Conservation (phyloP, 2,797 vertebrate genomes). For the Esox lucius region DNA sequence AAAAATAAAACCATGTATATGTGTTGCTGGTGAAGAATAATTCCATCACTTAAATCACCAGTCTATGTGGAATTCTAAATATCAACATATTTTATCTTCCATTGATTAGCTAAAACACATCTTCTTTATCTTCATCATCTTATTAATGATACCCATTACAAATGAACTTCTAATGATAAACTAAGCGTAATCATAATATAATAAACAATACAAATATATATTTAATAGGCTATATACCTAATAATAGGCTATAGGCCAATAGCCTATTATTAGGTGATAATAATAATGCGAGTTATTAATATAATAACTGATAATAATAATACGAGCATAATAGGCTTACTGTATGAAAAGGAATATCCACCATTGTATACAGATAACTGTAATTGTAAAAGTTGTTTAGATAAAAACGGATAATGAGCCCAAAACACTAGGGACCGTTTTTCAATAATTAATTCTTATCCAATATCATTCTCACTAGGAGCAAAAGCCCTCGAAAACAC, state of each 20-base stretch:
- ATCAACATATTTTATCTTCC: background rate
- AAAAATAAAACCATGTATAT: background rate
- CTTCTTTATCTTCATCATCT: background rate
- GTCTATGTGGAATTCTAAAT: background rate
- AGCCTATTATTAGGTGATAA: background rate
- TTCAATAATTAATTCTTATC: slow-evolving; percentile 71
- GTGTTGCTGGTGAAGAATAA: background rate
- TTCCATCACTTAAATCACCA: background rate
- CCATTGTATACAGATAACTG: slow-evolving; percentile 4
- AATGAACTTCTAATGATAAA: background rate
- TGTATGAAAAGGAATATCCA: background rate
- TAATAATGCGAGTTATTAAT: too few species aligned
- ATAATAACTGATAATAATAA: too few species aligned
- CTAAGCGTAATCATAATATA: background rate
- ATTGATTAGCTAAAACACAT: background rate
- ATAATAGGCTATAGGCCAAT: too few species aligned
- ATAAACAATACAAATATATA: background rate
- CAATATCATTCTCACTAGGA: slow-evolving; percentile 63
- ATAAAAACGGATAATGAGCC: slow-evolving; percentile 38
- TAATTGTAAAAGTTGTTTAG: slow-evolving; percentile 11
- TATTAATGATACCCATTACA: background rate
- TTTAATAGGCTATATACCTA: too few species aligned
- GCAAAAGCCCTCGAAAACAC: slow-evolving; percentile 65
- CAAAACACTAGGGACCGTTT: slow-evolving; percentile 66
- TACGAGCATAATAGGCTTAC: background rate